phyloP scores from a whole-genome alignment of 2,888 invertebrate genomes.

The Timema podura region DNA sequence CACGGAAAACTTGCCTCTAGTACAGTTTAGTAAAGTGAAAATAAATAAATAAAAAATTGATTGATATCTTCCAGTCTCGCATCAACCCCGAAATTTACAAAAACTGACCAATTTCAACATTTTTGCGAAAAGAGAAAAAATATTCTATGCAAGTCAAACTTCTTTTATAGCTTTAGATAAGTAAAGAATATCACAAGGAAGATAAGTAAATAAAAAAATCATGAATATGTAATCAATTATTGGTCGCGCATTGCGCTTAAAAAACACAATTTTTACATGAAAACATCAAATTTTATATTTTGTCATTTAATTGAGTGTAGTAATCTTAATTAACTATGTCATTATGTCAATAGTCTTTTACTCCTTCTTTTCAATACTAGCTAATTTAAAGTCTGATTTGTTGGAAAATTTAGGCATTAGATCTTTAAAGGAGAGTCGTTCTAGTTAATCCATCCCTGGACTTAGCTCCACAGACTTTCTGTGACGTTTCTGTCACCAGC shows the following conservation, averaged over 20 bases:
- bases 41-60: not conserved
- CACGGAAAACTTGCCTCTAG: not conserved
- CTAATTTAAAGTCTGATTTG: slow-evolving; percentile 1
- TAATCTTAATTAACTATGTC: too few relatives aligned
- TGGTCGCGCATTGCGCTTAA: not conserved
- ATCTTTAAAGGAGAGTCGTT: slow-evolving; percentile 4
- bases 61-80: slow-evolving; percentile 13
- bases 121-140: not conserved
- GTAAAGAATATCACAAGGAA: not conserved
- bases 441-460: not conserved
- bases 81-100: not conserved
- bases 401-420: slow-evolving; percentile 4
- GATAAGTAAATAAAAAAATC: not conserved
- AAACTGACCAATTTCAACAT: slow-evolving; percentile 2
- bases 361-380: too few relatives aligned
- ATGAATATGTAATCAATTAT: not conserved
- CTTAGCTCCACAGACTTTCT: too few relatives aligned
- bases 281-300: too few relatives aligned
- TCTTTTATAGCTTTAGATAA: slow-evolving; percentile 7
- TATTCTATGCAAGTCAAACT: not conserved
- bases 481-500: too few relatives aligned
- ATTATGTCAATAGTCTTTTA: too few relatives aligned
- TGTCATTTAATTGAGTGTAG: too few relatives aligned
- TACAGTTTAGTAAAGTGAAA: not conserved
- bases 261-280: not conserved